Percentiles rank a stretch among this genome's conserved stretches.
Evolutionary conservation across 2,888 invertebrate genomes (phyloP).

Genomic region (Eulithis testata): DNA sequence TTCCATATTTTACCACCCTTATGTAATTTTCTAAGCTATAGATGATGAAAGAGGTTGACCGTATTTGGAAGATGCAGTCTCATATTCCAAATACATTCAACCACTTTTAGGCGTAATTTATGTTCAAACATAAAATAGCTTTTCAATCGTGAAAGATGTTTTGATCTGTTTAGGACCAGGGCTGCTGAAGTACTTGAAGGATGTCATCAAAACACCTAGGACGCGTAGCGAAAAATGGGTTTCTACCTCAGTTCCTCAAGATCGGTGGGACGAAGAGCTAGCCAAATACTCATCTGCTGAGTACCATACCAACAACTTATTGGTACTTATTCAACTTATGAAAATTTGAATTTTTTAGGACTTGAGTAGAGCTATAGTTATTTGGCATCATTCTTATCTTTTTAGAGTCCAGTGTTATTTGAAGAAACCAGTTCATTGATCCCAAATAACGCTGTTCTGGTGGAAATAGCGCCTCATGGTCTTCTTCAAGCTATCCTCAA

Average conservation of each 20-base stretch:
- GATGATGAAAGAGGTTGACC: no score
- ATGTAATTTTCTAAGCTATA: no score
- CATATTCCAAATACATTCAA: no score
- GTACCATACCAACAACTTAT: constrained; percentile 92
- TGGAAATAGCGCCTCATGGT: constrained; percentile 95
- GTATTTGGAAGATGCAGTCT: no score
- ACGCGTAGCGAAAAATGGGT: constrained; percentile 89
- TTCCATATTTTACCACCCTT: no score
- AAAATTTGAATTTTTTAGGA: background rate
- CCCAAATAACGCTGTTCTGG: constrained; percentile 89
- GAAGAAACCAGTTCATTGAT: constrained; percentile 91
- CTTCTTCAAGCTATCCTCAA: constrained; percentile 88
- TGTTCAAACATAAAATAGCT: no score
- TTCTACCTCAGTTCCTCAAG: constrained; percentile 89
- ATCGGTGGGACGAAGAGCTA: constrained; percentile 80
- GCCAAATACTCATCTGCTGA: constrained; percentile 88
- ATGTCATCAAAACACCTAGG: constrained; percentile 85
- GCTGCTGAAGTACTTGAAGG: constrained; percentile 83
- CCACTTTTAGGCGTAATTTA: no score
- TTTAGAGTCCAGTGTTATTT: constrained; percentile 85
- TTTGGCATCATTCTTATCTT: background rate
- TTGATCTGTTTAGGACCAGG: constrained; percentile 62
- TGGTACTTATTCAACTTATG: no score
- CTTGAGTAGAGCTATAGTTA: no score
- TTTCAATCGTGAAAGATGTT: no score